Conservation (phyloP, 2,113 vertebrate species). For the Dolichallabes microphthalmus region DNA sequence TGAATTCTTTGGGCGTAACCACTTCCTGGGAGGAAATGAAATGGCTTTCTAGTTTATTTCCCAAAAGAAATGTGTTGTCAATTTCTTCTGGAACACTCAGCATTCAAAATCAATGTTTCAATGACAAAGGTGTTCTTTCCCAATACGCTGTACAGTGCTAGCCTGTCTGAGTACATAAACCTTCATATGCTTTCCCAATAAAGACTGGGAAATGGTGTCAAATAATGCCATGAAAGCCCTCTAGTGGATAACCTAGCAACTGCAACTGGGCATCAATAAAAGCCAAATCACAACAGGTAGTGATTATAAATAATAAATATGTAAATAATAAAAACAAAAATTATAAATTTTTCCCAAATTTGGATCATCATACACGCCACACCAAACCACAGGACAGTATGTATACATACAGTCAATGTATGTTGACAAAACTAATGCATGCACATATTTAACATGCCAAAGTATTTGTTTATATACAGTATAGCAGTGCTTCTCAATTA, state of each 20-base stretch:
- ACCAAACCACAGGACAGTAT: not conserved
- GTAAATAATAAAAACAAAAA: not conserved
- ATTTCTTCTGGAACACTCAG: not conserved
- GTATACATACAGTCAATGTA: not conserved
- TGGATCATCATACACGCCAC: not conserved
- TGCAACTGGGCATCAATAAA: not conserved
- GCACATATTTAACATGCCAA: slow-evolving; percentile 23
- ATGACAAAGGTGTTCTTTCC: not conserved
- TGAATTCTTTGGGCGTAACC: not conserved
- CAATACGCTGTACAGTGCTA: not conserved
- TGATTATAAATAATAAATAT: no score
- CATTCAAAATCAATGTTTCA: not conserved
- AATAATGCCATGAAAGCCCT: not conserved
- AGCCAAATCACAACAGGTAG: not conserved
- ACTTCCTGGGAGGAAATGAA: not conserved
- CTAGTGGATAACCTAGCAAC: not conserved
- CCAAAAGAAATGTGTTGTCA: not conserved
- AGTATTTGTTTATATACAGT: slow-evolving; percentile 28
- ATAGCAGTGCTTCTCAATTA: no score
- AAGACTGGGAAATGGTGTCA: not conserved
- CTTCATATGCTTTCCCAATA: not conserved
- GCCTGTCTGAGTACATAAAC: not conserved
- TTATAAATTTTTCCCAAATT: not conserved
- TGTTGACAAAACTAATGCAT: not conserved
- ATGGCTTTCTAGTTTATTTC: not conserved